phyloP scores from a whole-genome alignment of 2,888 invertebrate species.

The Rutpela maculata region DNA sequence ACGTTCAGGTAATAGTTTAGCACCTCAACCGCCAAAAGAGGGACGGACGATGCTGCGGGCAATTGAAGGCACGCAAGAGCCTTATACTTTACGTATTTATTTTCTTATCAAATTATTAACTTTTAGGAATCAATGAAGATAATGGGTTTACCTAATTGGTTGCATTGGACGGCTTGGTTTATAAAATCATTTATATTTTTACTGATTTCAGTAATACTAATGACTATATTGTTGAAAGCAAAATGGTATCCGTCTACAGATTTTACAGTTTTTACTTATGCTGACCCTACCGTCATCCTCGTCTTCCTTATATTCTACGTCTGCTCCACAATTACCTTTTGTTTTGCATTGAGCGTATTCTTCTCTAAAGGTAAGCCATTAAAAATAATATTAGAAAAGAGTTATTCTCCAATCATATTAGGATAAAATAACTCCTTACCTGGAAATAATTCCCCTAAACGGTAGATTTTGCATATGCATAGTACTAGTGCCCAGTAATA shows the following conservation, averaged over 20 bases:
- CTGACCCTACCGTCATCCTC: conserved; percentile 81
- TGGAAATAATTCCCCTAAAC: too few relatives aligned
- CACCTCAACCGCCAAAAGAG: too few relatives aligned
- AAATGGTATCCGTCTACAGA: conserved; percentile 68
- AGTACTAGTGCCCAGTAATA: too few relatives aligned
- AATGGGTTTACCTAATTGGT: conserved; percentile 89
- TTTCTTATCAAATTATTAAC: not conserved
- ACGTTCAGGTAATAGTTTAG: too few relatives aligned
- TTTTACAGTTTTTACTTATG: conserved; percentile 82
- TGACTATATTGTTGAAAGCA: conserved; percentile 76
- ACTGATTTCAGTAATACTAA: conserved; percentile 77
- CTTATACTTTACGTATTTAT: too few relatives aligned
- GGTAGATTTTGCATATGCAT: too few relatives aligned
- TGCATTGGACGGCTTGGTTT: conserved; percentile 93
- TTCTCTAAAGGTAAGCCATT: conserved; percentile 82
- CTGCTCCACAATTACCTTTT: conserved; percentile 83
- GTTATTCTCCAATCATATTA: too few relatives aligned
- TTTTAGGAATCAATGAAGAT: conserved; percentile 89
- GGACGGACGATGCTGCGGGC: too few relatives aligned
- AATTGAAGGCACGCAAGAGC: too few relatives aligned
- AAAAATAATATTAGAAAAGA: not conserved
- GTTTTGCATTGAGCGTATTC: conserved; percentile 87
- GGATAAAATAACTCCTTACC: too few relatives aligned
- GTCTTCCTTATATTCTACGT: conserved; percentile 84
- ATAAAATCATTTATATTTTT: conserved; percentile 83